phyloP scores from a whole-genome alignment of 2,797 vertebrate genomes.

The Spizella passerina region DNA sequence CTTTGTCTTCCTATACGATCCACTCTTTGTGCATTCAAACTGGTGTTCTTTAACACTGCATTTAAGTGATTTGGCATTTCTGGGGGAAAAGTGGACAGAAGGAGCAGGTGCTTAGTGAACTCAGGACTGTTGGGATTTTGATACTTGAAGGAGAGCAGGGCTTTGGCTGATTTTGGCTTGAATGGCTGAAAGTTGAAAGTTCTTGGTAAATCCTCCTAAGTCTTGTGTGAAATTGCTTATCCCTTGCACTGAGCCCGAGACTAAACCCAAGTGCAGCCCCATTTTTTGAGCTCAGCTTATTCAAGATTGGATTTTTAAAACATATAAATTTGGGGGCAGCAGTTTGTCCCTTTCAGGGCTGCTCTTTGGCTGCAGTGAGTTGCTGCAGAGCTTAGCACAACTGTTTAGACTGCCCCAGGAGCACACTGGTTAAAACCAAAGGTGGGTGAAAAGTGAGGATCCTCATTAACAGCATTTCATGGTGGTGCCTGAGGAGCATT shows the following conservation, averaged over 20 bases:
- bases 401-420: neutral
- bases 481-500: accelerated
- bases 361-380: neutral
- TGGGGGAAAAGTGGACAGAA: neutral
- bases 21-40: neutral
- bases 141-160: neutral
- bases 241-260: neutral
- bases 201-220: neutral
- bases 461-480: accelerated
- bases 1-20: neutral
- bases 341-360: neutral
- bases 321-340: accelerated
- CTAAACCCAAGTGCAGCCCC: neutral
- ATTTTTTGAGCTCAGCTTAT: neutral
- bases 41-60: neutral
- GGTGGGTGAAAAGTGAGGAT: neutral
- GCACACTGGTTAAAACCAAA: accelerated
- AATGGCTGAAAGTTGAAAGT: neutral
- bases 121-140: accelerated
- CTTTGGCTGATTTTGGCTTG: neutral
- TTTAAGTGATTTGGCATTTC: neutral
- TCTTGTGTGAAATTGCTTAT: neutral
- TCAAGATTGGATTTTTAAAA: neutral
- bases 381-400: neutral
- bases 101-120: neutral